Evolutionary conservation across 1,140 invertebrate species (phyloP).

Genomic region (Cylas formicarius): DNA sequence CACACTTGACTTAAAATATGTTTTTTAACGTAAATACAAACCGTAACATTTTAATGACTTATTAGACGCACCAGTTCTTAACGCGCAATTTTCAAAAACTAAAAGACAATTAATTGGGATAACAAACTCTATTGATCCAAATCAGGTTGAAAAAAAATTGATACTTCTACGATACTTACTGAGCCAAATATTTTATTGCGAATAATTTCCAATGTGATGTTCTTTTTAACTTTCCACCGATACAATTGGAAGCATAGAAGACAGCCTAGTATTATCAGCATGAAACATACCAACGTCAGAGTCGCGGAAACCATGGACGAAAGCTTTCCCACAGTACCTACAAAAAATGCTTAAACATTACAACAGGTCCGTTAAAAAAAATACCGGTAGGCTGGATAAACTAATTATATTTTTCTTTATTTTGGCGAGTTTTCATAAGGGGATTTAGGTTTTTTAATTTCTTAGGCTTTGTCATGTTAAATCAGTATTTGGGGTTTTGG

Average conservation of each 20-base stretch:
- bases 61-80: not conserved
- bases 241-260: slow-evolving; percentile 28
- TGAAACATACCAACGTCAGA: slow-evolving; percentile 28
- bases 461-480: not conserved
- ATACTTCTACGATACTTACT: slow-evolving; percentile 19
- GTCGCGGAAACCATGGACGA: slow-evolving; percentile 28
- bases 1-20: no score
- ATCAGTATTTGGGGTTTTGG: not conserved
- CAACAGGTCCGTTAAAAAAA: not conserved
- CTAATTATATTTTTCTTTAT: not conserved
- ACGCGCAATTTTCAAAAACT: not conserved
- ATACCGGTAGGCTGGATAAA: not conserved
- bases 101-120: not conserved
- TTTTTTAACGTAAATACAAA: no score
- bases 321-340: slow-evolving; percentile 27
- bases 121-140: not conserved
- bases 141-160: not conserved
- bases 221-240: slow-evolving; percentile 34
- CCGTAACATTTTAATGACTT: no score
- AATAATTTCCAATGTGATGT: slow-evolving; percentile 28
- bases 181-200: slow-evolving; percentile 29
- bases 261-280: slow-evolving; percentile 24
- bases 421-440: not conserved
- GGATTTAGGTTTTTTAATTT: not conserved
- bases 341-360: slow-evolving; percentile 14